Percentiles rank a stretch among this genome's conserved stretches.
Evolutionary conservation across 1,140 invertebrate genomes (phyloP).

Genomic region (Drosophila tani): DNA sequence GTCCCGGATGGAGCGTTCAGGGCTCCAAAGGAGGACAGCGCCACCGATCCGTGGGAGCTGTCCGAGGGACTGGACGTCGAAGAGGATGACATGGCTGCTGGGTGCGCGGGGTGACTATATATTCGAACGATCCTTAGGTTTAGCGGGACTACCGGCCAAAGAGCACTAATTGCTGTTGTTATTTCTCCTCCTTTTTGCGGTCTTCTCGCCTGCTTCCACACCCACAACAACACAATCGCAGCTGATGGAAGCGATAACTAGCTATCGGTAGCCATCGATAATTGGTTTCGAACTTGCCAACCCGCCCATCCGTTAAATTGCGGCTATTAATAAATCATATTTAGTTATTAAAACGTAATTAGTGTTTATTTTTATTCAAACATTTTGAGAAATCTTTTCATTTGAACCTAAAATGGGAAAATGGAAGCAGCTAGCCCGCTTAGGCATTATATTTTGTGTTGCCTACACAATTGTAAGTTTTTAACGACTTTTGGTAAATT

Average conservation of each 20-base stretch:
- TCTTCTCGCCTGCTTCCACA: slow-evolving; percentile 29
- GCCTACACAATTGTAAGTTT: slow-evolving; percentile 8
- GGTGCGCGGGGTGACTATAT: background rate
- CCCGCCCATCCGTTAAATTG: slow-evolving; percentile 11
- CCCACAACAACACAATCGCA: slow-evolving; percentile 35
- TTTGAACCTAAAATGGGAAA: slow-evolving; percentile 7
- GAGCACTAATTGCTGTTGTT: slow-evolving; percentile 29
- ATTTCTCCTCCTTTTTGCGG: slow-evolving; percentile 23
- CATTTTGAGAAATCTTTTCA: background rate
- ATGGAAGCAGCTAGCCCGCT: background rate
- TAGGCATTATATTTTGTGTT: background rate
- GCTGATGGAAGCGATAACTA: slow-evolving; percentile 25
- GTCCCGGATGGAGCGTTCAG: slow-evolving; percentile 47
- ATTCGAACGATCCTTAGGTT: slow-evolving; percentile 12
- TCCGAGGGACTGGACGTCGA: slow-evolving; percentile 70
- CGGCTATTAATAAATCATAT: background rate
- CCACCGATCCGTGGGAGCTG: slow-evolving; percentile 62
- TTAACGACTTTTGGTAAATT: too few relatives aligned
- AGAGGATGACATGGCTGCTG: slow-evolving; percentile 59
- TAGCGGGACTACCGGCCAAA: slow-evolving; percentile 31
- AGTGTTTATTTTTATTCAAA: background rate
- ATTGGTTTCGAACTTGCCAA: background rate
- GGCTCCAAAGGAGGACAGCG: slow-evolving; percentile 56
- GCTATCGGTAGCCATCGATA: slow-evolving; percentile 9
- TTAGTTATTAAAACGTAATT: slow-evolving; percentile 26